phyloP scores from a whole-genome alignment of 2,797 vertebrate genomes.

The Momotus momota region DNA sequence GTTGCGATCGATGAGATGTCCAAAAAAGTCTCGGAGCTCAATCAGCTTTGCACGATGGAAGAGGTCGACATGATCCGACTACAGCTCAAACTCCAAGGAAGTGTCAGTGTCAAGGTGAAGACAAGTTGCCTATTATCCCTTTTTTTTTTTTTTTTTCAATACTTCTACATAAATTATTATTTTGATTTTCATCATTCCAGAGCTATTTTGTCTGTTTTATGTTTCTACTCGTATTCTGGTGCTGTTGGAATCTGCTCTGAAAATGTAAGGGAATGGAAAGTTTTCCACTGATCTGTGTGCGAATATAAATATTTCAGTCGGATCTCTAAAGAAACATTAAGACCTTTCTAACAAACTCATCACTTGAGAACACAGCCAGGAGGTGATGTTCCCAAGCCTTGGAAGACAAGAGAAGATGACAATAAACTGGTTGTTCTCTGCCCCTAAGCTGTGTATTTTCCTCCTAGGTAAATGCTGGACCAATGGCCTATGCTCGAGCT shows the following conservation, averaged over 20 bases:
- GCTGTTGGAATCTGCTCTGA: neutral
- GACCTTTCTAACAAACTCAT: neutral
- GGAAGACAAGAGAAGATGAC: neutral
- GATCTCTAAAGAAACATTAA: neutral
- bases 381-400: neutral
- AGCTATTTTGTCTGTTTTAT: neutral
- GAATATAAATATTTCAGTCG: neutral
- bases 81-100: constrained; percentile 97
- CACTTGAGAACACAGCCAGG: neutral
- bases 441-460: neutral
- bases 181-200: neutral
- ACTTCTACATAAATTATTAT: neutral
- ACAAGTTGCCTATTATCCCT: neutral
- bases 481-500: constrained; percentile 97
- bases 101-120: constrained; percentile 94
- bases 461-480: constrained; percentile 93
- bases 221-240: neutral
- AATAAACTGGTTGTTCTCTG: neutral
- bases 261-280: neutral
- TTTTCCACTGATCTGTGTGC: neutral
- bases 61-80: constrained; percentile 99
- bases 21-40: constrained; percentile 95
- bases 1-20: constrained; percentile 99
- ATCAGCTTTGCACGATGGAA: constrained; percentile 93
- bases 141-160: neutral